Conservation (phyloP, 2,888 invertebrate genomes). For the Pyralis farinalis region DNA sequence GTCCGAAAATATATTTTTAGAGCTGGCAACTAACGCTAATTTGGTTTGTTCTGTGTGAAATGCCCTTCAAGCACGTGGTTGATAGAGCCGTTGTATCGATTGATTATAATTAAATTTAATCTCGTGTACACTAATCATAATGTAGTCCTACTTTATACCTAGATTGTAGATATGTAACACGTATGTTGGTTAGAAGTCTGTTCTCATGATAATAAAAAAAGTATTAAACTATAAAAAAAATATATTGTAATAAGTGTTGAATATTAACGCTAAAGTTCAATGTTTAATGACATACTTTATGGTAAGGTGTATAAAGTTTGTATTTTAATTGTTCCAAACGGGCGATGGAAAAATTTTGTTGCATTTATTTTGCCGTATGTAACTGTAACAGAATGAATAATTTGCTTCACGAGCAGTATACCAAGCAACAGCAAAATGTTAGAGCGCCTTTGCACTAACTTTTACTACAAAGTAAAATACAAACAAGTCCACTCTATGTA, state of each 20-base stretch:
- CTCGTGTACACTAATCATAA: constrained; percentile 35
- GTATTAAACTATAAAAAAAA: constrained; percentile 45
- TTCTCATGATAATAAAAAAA: constrained; percentile 52
- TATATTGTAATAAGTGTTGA: constrained; percentile 69
- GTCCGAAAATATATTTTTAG: too few species aligned
- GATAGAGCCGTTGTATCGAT: constrained; percentile 29
- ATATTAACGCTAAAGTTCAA: constrained; percentile 61
- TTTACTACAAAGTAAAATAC: too few species aligned
- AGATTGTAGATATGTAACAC: constrained; percentile 55
- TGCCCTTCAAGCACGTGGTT: constrained; percentile 30
- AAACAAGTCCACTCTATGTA: too few species aligned
- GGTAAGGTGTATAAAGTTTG: constrained; percentile 32
- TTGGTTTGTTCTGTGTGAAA: constrained; percentile 9
- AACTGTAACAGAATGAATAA: too few species aligned
- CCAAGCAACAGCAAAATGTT: too few species aligned
- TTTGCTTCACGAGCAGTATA: too few species aligned
- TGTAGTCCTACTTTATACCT: constrained; percentile 34
- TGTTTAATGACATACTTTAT: constrained; percentile 47
- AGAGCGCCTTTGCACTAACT: too few species aligned
- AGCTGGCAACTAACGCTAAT: too few species aligned
- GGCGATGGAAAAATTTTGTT: too few species aligned
- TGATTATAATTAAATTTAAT: constrained; percentile 26
- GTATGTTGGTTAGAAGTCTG: constrained; percentile 55
- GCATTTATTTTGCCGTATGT: too few species aligned
- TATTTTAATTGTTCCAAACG: constrained; percentile 3